These are phyloP conservation scores for Agonopterix alstromeriana DNA, from an alignment of 2,888 invertebrate species.

Conservation along the genomic window DNA sequence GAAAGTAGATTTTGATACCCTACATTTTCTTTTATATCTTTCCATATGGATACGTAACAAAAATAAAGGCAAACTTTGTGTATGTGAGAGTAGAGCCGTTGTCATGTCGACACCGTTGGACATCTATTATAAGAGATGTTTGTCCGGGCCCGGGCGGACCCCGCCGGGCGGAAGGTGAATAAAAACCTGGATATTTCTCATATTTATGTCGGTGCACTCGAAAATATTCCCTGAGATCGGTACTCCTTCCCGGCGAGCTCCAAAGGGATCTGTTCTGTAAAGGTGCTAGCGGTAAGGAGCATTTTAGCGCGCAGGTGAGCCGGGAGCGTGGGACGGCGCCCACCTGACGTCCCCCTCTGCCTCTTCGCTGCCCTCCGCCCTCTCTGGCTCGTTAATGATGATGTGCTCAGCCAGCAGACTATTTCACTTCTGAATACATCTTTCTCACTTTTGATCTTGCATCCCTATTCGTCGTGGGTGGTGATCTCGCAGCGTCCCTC, in stretches of 20 bases:
- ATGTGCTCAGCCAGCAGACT: constrained; percentile 86
- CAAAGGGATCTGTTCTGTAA: constrained; percentile 50
- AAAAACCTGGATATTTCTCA: constrained; percentile 73
- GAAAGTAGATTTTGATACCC: background rate
- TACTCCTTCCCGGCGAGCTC: constrained; percentile 31
- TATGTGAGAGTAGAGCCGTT: constrained; percentile 34
- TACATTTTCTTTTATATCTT: background rate
- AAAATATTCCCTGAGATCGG: constrained; percentile 66
- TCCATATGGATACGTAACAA: constrained; percentile 3
- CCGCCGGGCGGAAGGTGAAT: constrained; percentile 51
- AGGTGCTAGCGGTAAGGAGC: constrained; percentile 51
- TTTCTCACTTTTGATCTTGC: constrained; percentile 75
- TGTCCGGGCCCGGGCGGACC: constrained; percentile 38
- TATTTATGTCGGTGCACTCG: constrained; percentile 73
- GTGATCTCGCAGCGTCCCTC: constrained; percentile 44
- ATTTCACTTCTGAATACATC: constrained; percentile 83
- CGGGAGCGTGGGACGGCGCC: constrained; percentile 71
- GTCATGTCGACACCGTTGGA: constrained; percentile 59
- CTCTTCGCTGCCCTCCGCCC: constrained; percentile 77
- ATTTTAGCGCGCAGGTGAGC: constrained; percentile 64
- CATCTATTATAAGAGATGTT: constrained; percentile 59
- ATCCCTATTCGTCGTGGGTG: constrained; percentile 44
- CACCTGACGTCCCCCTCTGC: constrained; percentile 77
- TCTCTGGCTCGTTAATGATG: constrained; percentile 86
- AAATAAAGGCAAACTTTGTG: constrained; percentile 20